Evolutionary conservation across 2,888 invertebrate species (phyloP), one percentile per base, ranked within the genome.

Genomic region (Acanthosepion pharaonis): DNA sequence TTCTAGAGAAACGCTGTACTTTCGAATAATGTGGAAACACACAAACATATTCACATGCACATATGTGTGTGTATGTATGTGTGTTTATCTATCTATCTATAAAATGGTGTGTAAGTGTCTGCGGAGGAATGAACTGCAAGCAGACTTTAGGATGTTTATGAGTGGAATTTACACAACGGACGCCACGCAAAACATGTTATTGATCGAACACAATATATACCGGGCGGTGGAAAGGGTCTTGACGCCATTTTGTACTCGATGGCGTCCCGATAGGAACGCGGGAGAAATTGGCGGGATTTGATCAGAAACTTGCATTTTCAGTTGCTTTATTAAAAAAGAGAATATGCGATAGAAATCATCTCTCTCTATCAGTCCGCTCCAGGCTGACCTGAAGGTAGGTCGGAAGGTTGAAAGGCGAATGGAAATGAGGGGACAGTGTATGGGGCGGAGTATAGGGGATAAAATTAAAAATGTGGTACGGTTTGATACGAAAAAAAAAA

Each of bases 291-390:
- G n/a, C 78, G 78, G 78, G n/a, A 78, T 33, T 33, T 78, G 78
- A 78, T 78, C 78, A 15, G 59, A 59, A 59, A 59, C 0, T 59
- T 59, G 20, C 18, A n/a, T 78, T 78, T 78, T 15, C 78, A 33
- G 78, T 78, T n/a, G 78, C 78, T 78, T 33, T 78, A 78, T 78
- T 78, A 78, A 78, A 78, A 64, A 78, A 78, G 78, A 78, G 78
- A 78, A 33, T 33, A 78, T 78, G 78, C n/a, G n/a, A 78, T 78
- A 33, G 33, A 78, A 78, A 78, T 78, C 78, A 78, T 78, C 78
- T 33, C 15, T 11, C 15, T 15, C n/a, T 9, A 78, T 33, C 33
- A n/a, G n/a, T n/a, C 6, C 11, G n/a, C 33, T n/a, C n/a, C 78
- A 11, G 78, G 2, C 78, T 78, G 78, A 78, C n/a, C n/a, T 78